A percentile compares a stretch with the other conserved stretches of the same genome.
Evolutionary conservation across 2,888 invertebrate genomes (phyloP).

Genomic region (Vanessa cardui): DNA sequence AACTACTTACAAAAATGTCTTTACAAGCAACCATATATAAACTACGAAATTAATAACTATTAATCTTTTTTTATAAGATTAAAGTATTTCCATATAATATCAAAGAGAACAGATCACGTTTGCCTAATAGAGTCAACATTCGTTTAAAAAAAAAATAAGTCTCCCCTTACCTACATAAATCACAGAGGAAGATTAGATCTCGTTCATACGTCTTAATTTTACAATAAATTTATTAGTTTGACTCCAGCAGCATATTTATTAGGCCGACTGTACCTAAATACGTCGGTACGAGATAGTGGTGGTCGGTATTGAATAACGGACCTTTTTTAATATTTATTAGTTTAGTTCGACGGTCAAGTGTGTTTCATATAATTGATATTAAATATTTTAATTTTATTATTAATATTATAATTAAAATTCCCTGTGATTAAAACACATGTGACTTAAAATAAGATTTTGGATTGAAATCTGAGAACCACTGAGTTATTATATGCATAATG

Average conservation of each 20-base stretch:
- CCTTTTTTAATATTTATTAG: constrained; percentile 58
- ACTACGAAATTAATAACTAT: neutral
- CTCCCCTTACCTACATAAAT: constrained; percentile 74
- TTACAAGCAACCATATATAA: neutral
- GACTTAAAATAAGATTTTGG: too few species aligned
- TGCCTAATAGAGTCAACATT: constrained; percentile 49
- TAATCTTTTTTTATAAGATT: neutral
- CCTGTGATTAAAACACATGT: too few species aligned
- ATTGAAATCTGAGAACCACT: too few species aligned
- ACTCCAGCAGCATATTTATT: constrained; percentile 61
- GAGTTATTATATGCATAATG: too few species aligned
- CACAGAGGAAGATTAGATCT: constrained; percentile 75
- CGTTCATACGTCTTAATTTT: constrained; percentile 76
- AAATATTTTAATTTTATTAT: constrained; percentile 7
- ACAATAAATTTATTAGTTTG: constrained; percentile 72
- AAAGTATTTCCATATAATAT: neutral
- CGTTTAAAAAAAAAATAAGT: constrained; percentile 62
- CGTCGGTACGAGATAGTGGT: constrained; percentile 71
- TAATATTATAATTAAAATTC: too few species aligned
- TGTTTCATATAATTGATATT: constrained; percentile 20
- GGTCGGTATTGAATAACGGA: constrained; percentile 68
- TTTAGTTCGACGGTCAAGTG: constrained; percentile 46
- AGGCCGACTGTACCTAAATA: constrained; percentile 72
- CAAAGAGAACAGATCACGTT: neutral
- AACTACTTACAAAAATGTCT: too few species aligned